These are phyloP conservation scores for Synaphobranchus kaupii DNA, from an alignment of 2,797 vertebrate species.

Conservation along the genomic window DNA sequence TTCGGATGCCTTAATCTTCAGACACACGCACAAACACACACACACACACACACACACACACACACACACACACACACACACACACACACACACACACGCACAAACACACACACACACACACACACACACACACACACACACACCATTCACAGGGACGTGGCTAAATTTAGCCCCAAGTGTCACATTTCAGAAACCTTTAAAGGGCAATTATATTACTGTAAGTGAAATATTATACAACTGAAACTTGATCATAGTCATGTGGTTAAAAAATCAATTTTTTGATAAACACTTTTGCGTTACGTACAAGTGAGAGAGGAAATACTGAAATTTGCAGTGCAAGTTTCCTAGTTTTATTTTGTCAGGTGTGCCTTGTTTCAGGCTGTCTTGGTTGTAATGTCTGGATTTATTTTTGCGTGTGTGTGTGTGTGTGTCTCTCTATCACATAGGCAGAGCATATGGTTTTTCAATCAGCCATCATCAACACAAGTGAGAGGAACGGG, in stretches of 20 bases:
- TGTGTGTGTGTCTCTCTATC: neutral
- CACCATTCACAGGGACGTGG: neutral
- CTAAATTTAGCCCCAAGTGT: conserved; percentile 19
- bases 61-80: conserved; percentile 19
- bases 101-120: conserved; percentile 1
- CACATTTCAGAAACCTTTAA: conserved; percentile 24
- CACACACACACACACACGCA: neutral
- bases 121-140: conserved; percentile 21
- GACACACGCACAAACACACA: conserved; percentile 3
- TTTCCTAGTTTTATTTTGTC: neutral
- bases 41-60: neutral
- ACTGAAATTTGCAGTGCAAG: neutral
- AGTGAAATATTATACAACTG: conserved; percentile 18
- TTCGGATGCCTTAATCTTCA: neutral
- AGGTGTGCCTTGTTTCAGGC: neutral
- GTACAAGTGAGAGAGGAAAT: neutral
- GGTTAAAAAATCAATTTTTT: neutral
- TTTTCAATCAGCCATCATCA: neutral
- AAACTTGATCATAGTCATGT: conserved; percentile 1
- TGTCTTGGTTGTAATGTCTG: neutral
- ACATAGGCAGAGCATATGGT: conserved; percentile 10
- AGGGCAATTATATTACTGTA: conserved; percentile 21
- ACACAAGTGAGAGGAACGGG: neutral
- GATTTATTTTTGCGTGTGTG: neutral
- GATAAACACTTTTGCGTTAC: conserved; percentile 1